These are phyloP conservation scores for Luffia ferchaultella DNA, from an alignment of 2,888 invertebrate genomes.

Conservation along the genomic window DNA sequence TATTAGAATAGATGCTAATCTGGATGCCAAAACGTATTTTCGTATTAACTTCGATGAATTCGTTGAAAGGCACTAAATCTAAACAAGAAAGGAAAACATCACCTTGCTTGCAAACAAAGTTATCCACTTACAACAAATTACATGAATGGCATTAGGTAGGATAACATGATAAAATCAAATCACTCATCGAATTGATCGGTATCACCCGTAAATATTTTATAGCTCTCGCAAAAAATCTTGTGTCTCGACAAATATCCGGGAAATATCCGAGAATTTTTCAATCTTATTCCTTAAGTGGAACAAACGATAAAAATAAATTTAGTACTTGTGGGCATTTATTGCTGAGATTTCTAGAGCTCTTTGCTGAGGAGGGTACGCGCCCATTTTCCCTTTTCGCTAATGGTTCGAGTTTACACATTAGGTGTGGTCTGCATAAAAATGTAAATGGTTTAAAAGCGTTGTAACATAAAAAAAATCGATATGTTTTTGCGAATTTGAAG, in stretches of 20 bases:
- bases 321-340: constrained; percentile 57
- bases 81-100: too few species aligned
- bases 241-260: constrained; percentile 45
- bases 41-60: too few species aligned
- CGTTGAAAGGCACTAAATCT: too few species aligned
- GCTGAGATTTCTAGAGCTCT: constrained; percentile 55
- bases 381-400: constrained; percentile 19
- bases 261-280: constrained; percentile 58
- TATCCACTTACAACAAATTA: too few species aligned
- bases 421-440: constrained; percentile 4
- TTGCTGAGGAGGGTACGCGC: constrained; percentile 24
- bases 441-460: neutral
- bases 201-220: constrained; percentile 58
- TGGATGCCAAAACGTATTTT: too few species aligned
- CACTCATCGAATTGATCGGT: neutral
- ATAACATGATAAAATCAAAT: too few species aligned
- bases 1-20: too few species aligned
- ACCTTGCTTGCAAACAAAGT: too few species aligned
- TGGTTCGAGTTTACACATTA: constrained; percentile 1
- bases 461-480: too few species aligned
- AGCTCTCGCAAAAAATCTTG: constrained; percentile 30
- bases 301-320: constrained; percentile 61
- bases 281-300: constrained; percentile 62
- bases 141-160: too few species aligned
- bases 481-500: too few species aligned